Evolutionary conservation across 2,797 vertebrate genomes (phyloP).

Genomic region (Trachops cirrhosus): DNA sequence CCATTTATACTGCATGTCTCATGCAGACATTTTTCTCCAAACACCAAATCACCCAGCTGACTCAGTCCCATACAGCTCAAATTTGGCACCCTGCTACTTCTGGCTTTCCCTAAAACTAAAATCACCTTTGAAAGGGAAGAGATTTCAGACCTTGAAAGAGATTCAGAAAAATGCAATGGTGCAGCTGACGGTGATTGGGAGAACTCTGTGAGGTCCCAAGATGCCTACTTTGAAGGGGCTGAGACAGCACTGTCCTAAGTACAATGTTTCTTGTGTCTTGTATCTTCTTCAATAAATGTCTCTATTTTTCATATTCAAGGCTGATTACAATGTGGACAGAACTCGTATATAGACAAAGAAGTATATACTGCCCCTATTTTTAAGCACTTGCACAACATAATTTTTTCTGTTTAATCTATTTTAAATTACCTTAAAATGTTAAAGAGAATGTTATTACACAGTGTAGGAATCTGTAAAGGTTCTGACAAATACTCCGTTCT

Average conservation of each 20-base stretch:
- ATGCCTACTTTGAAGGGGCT: background rate
- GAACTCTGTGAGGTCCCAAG: background rate
- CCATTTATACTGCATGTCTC: background rate
- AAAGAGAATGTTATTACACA: background rate
- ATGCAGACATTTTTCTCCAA: background rate
- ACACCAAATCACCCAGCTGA: background rate
- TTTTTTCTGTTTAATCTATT: slow-evolving; percentile 30
- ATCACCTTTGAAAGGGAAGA: background rate
- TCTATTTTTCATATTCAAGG: background rate
- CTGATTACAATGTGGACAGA: background rate
- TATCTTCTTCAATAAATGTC: background rate
- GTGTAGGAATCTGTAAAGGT: background rate
- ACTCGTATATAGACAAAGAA: background rate
- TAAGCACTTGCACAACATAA: slow-evolving; percentile 31
- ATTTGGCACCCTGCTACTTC: background rate
- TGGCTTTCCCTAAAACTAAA: background rate
- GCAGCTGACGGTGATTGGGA: background rate
- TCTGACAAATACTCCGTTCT: background rate
- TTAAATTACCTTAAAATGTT: background rate
- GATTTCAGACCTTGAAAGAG: background rate
- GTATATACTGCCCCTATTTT: background rate
- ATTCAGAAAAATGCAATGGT: background rate
- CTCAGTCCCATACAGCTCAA: background rate
- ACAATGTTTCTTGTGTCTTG: background rate
- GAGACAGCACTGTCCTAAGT: no score